Conservation (phyloP, 1,140 invertebrate genomes). For the Dendroctonus valens region DNA sequence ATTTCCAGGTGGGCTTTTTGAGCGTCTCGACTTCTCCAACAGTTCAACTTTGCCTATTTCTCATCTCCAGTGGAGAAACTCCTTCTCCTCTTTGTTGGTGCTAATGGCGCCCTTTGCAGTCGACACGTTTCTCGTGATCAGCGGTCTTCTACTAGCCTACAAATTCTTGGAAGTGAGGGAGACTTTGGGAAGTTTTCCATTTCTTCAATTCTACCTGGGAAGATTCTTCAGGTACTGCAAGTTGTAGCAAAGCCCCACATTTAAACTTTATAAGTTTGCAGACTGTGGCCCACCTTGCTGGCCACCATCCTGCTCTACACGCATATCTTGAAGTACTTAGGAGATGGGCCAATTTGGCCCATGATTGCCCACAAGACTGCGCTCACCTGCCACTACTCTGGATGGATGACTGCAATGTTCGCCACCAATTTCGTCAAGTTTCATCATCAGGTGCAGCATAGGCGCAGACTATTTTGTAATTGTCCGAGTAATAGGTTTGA, state of each 20-base stretch:
- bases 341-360: constrained; percentile 38
- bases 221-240: constrained; percentile 32
- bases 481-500: background rate
- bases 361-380: constrained; percentile 15
- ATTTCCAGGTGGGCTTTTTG: constrained; percentile 29
- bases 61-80: constrained; percentile 45
- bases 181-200: background rate
- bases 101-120: constrained; percentile 52
- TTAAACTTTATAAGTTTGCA: constrained; percentile 17
- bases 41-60: background rate
- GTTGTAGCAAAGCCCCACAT: background rate
- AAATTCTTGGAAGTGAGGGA: constrained; percentile 52
- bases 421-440: constrained; percentile 29
- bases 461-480: background rate
- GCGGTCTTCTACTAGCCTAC: constrained; percentile 59
- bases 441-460: constrained; percentile 20
- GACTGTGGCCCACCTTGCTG: constrained; percentile 36
- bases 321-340: constrained; percentile 35
- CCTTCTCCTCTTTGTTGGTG: constrained; percentile 44
- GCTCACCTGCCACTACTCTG: constrained; percentile 18
- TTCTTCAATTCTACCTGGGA: constrained; percentile 28
- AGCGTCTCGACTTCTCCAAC: background rate
- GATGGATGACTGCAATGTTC: constrained; percentile 34
- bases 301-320: constrained; percentile 35
- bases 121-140: constrained; percentile 60